Percentiles rank a stretch among this genome's conserved stretches.
phyloP scores from a whole-genome alignment of 2,888 invertebrate genomes.

The Eilema griseolum region DNA sequence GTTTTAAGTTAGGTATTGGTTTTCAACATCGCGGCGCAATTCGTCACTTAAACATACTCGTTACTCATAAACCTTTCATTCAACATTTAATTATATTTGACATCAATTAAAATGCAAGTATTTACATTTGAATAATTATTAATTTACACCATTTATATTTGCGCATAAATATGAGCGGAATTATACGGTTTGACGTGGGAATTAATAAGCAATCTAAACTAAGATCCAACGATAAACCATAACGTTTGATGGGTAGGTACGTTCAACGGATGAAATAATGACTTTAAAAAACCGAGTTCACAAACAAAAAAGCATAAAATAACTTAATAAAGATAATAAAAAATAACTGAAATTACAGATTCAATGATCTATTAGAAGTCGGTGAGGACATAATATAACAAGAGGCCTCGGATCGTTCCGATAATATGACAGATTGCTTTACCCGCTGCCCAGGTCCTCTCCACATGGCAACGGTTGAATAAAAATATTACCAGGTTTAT shows the following conservation, averaged over 20 bases:
- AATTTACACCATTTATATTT: background rate
- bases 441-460: no score
- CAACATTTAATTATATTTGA: slow-evolving; percentile 9
- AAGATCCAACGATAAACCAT: background rate
- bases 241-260: background rate
- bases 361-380: no score
- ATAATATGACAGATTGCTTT: no score
- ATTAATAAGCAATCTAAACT: background rate
- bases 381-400: no score
- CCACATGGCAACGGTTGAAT: no score
- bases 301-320: no score
- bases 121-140: background rate
- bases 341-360: no score
- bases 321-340: no score
- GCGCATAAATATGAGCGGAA: background rate
- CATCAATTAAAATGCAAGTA: background rate
- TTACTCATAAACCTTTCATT: background rate
- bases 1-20: slow-evolving; percentile 15
- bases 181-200: background rate
- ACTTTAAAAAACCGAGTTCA: no score
- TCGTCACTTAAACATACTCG: background rate
- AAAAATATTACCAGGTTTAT: no score
- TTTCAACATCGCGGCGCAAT: slow-evolving; percentile 3
- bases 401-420: no score
- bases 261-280: no score